A percentile compares a stretch with the other conserved stretches of the same genome.
Conservation (phyloP, 2,888 invertebrate species). For the Cantharis rufa region DNA sequence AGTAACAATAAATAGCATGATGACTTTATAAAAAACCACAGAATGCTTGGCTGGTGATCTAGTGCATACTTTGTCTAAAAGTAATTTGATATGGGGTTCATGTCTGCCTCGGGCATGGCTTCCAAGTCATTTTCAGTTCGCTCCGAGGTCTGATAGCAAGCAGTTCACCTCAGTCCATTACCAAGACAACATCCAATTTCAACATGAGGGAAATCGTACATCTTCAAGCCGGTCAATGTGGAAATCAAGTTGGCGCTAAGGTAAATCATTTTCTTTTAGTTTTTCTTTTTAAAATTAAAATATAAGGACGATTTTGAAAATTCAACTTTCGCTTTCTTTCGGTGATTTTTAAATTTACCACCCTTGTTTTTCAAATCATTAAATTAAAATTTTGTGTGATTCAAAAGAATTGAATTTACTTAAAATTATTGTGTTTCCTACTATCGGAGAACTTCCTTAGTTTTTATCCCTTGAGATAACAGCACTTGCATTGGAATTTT, state of each 20-base stretch:
- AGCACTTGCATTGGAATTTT: background rate
- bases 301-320: background rate
- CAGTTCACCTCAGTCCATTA: conserved; percentile 22
- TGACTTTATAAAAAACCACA: conserved; percentile 1
- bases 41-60: conserved; percentile 12
- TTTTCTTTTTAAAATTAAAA: background rate
- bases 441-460: background rate
- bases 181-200: conserved; percentile 11
- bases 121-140: conserved; percentile 24
- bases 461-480: background rate
- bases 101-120: conserved; percentile 27
- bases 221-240: conserved; percentile 78
- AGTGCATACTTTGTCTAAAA: conserved; percentile 21
- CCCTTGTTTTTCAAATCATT: background rate
- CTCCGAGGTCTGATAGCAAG: conserved; percentile 21
- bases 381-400: no score
- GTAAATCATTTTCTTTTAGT: conserved; percentile 57
- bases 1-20: background rate
- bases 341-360: background rate
- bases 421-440: background rate
- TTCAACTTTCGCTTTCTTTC: no score
- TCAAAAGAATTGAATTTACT: no score
- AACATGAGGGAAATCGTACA: conserved; percentile 91
- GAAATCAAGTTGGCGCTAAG: conserved; percentile 89
- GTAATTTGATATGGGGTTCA: conserved; percentile 26